Conservation (phyloP, 2,113 vertebrate species). For the Salvelinus alpinus region DNA sequence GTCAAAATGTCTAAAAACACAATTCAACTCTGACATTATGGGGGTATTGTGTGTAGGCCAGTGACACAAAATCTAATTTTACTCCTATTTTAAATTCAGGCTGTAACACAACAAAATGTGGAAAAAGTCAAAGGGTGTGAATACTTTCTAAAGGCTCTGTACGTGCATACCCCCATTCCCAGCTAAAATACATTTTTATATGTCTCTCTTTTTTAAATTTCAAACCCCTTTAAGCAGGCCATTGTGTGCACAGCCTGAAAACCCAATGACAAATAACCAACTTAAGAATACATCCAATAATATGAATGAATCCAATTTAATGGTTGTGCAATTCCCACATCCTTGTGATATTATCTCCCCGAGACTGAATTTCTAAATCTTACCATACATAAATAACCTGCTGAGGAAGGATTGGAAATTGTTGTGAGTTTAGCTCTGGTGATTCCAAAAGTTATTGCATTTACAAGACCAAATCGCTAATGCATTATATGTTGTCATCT, state of each 20-base stretch:
- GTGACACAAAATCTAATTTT: too few relatives aligned
- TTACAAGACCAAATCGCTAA: constrained; percentile 38
- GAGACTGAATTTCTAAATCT: constrained; percentile 50
- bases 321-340: constrained; percentile 50
- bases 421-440: constrained; percentile 43
- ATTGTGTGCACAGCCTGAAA: constrained; percentile 17
- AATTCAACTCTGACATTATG: too few relatives aligned
- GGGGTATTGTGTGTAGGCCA: too few relatives aligned
- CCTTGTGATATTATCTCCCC: constrained; percentile 38
- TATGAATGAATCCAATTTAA: constrained; percentile 55
- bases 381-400: constrained; percentile 55
- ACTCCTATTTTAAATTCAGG: too few relatives aligned
- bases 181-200: constrained; percentile 7
- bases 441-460: constrained; percentile 49
- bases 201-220: constrained; percentile 23
- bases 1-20: too few relatives aligned
- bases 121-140: too few relatives aligned
- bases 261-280: constrained; percentile 44
- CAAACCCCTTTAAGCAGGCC: constrained; percentile 28
- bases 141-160: too few relatives aligned
- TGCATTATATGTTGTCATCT: constrained; percentile 30
- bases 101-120: too few relatives aligned
- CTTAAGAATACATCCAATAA: constrained; percentile 36
- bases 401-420: constrained; percentile 45
- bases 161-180: constrained; percentile 15